Conservation (phyloP, 2,888 invertebrate genomes). For the Oxytorus armatus region DNA sequence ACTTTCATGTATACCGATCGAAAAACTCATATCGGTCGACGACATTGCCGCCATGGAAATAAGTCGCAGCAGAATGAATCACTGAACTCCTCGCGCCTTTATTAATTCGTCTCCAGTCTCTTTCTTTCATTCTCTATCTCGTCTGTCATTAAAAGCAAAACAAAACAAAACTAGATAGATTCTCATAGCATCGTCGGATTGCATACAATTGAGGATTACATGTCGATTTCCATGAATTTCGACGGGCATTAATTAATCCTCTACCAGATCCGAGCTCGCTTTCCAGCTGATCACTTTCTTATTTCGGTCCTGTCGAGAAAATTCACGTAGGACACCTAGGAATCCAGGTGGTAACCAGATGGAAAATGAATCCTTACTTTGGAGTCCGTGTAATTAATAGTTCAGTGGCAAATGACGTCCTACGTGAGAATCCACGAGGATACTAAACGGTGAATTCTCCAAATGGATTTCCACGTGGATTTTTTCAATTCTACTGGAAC, state of each 20-base stretch:
- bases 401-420: not conserved
- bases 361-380: not conserved
- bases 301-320: not conserved
- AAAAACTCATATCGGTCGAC: constrained; percentile 87
- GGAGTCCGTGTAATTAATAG: not conserved
- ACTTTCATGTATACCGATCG: constrained; percentile 93
- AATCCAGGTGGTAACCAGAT: not conserved
- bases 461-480: not conserved
- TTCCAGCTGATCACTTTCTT: not conserved
- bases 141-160: too few species aligned
- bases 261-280: not conserved
- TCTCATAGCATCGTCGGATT: not conserved
- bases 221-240: constrained; percentile 1
- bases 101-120: constrained; percentile 32
- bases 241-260: not conserved
- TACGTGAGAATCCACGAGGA: not conserved
- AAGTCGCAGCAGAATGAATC: constrained; percentile 81
- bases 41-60: constrained; percentile 84
- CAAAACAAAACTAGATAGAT: not conserved
- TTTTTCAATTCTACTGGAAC: not conserved
- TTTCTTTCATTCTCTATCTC: constrained; percentile 40
- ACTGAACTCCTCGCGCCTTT: constrained; percentile 55
- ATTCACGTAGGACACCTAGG: not conserved
- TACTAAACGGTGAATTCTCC: not conserved
- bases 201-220: not conserved